phyloP scores from a whole-genome alignment of 1,140 invertebrate species.

The Reticulitermes speratus region DNA sequence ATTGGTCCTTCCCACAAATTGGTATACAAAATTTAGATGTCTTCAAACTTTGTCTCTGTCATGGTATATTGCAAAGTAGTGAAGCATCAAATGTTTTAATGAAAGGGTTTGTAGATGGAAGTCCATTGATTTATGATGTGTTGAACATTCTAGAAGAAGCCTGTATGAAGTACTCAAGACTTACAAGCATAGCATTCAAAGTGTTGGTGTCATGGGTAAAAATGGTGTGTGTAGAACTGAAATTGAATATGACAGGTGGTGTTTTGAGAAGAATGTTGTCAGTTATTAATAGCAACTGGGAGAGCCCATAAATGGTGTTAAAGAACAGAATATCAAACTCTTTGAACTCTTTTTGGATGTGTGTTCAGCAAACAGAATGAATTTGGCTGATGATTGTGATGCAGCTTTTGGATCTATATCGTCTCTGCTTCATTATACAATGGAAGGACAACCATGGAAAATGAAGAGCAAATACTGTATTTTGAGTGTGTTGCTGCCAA shows the following conservation, averaged over 20 bases:
- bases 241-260: background rate
- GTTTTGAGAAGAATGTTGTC: background rate
- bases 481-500: slow-evolving; percentile 18
- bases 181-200: background rate
- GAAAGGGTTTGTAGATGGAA: background rate
- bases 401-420: background rate
- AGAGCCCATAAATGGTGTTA: slow-evolving; percentile 9
- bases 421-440: background rate
- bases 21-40: background rate
- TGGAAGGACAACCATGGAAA: slow-evolving; percentile 19
- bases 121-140: background rate
- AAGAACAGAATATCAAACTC: background rate
- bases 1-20: background rate
- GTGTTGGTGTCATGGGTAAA: background rate
- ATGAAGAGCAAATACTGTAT: slow-evolving; percentile 16
- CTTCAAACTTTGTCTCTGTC: background rate
- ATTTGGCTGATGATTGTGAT: background rate
- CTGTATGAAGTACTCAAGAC: slow-evolving; percentile 4
- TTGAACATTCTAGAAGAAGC: background rate
- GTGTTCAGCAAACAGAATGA: background rate
- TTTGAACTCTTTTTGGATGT: slow-evolving; percentile 18
- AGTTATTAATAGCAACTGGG: slow-evolving; percentile 20
- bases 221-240: background rate
- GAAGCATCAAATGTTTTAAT: background rate
- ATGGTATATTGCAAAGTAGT: background rate